Percentiles rank a stretch among this genome's conserved stretches.
Evolutionary conservation across 2,888 invertebrate species (phyloP).

Genomic region (Bembecia ichneumoniformis): DNA sequence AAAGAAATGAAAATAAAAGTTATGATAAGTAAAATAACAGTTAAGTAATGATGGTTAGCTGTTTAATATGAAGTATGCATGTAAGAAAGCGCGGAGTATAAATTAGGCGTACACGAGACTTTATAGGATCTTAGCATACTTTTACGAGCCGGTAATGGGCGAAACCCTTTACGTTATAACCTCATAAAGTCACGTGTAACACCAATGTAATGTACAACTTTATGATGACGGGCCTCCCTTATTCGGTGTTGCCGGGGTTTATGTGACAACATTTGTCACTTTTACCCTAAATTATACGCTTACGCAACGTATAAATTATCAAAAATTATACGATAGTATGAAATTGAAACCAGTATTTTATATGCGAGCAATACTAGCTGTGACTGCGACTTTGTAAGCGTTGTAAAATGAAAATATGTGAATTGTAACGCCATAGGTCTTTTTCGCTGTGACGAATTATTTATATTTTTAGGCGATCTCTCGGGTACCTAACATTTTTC

Average conservation of each 20-base stretch:
- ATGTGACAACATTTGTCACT: slow-evolving; percentile 26
- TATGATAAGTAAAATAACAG: no score
- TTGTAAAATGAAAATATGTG: no score
- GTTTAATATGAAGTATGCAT: no score
- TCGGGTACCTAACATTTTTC: no score
- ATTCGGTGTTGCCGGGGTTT: slow-evolving; percentile 21
- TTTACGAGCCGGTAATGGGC: slow-evolving; percentile 41
- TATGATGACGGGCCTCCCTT: slow-evolving; percentile 30
- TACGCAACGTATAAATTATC: background rate
- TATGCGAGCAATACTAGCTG: no score
- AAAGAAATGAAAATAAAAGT: no score
- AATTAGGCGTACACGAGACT: background rate
- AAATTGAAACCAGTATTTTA: no score
- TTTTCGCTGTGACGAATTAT: no score
- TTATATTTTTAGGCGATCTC: no score
- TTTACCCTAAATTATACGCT: background rate
- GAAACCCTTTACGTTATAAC: slow-evolving; percentile 28
- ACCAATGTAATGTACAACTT: slow-evolving; percentile 35
- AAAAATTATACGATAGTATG: background rate
- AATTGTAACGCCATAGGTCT: no score
- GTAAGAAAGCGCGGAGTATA: background rate
- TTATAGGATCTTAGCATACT: slow-evolving; percentile 9
- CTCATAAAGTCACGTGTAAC: slow-evolving; percentile 41
- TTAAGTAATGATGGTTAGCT: no score
- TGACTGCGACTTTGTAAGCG: no score